Base-by-base conservation (phyloP, 2,113 vertebrate genomes). In the Synodontis membranacea region DNA sequence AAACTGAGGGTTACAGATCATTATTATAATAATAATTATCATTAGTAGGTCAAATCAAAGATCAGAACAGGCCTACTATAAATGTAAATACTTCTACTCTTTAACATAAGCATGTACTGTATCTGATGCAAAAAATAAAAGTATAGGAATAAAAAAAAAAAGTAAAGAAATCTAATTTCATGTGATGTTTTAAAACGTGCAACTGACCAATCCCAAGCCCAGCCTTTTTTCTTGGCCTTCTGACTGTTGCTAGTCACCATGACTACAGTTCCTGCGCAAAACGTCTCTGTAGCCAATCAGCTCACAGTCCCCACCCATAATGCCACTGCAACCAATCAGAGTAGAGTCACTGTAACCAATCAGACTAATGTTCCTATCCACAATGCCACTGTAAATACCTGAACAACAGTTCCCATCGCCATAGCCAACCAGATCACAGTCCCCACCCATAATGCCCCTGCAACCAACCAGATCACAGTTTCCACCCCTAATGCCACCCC, bases 131-230 rank as follows among this genome's bases (percentile, higher is more conserved):
- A 76, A 68, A 68, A 42, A 48, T 62, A 8, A 34, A 58, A 31
- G n/a, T 58, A 19, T 31, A 5, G 50, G 44, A 66, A 2, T 21
- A 46, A 80, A 76, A 76, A 50, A n/a, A 52, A 66, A 52, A 46
- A 39, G 39, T 17, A 37, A 50, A 44, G 17, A 17, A 78, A n/a
- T 50, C 15, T 78, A 21, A 78, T 21, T 21, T 31, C 2, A 54
- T 50, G 21, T 50, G 42, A 64, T 82, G 64, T 15, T 82, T 23
- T 17, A 62, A n/a, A n/a, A 64, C 12, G 64, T 44, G 11, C 25
- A 34, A 82, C 48, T 79, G 78, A 80, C 19, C 52, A 56, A 80
- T 80, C 34, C 21, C 4, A 80, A 80, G 78, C 78, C 78, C 52
- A 4, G 52, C 10, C 50, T 39, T 79, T 52, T 23, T 80, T 23